Conservation (phyloP, 64 coral and sea anemone species). For the Porites lutea region DNA sequence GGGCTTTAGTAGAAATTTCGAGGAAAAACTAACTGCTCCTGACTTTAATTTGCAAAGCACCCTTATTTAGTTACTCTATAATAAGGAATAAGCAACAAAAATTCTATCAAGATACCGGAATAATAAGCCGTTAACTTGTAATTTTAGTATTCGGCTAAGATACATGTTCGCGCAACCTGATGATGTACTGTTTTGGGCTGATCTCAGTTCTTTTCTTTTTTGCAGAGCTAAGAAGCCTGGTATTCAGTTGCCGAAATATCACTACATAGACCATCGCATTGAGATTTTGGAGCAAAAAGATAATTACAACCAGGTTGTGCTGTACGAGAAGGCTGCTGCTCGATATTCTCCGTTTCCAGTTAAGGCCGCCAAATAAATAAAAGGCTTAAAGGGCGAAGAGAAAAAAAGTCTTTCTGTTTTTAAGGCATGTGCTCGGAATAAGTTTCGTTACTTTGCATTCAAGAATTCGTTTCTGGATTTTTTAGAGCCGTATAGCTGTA, state of each 20-base stretch:
- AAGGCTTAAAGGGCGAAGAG: background rate
- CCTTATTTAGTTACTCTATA: too few species aligned
- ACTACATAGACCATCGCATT: background rate
- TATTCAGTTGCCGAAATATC: background rate
- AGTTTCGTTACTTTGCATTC: background rate
- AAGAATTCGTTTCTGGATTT: background rate
- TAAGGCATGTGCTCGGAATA: background rate
- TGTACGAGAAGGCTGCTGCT: background rate
- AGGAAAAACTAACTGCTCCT: too few species aligned
- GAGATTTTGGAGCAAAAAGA: background rate
- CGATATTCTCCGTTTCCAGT: background rate
- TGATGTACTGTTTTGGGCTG: too few species aligned
- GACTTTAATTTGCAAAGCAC: too few species aligned
- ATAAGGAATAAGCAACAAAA: too few species aligned
- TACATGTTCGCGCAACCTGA: too few species aligned
- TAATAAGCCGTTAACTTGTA: too few species aligned
- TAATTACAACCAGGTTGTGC: background rate
- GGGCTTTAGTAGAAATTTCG: too few species aligned
- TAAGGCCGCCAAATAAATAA: background rate
- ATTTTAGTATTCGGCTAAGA: too few species aligned
- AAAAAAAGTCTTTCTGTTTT: background rate
- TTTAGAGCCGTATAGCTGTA: background rate
- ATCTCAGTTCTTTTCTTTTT: background rate
- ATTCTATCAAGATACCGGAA: too few species aligned
- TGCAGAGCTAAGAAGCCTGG: background rate